Percentiles rank a stretch among this genome's conserved stretches.
Conservation (phyloP, 2,888 invertebrate species). For the Epiperipatus broadwayi region DNA sequence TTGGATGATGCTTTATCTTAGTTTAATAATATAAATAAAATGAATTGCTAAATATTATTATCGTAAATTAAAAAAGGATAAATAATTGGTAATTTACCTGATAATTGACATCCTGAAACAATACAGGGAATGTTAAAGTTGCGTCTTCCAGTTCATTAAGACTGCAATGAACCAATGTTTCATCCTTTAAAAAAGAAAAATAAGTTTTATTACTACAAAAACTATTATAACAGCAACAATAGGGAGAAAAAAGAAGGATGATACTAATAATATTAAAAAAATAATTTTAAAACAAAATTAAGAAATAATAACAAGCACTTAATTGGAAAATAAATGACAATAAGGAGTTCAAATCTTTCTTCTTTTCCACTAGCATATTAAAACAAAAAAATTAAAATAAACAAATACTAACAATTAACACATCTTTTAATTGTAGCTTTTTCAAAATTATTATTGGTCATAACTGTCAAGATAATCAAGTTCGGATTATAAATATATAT, state of each 20-base stretch:
- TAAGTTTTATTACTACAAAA: not conserved
- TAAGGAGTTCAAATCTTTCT: too few relatives aligned
- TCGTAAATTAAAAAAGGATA: not conserved
- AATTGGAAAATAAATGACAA: too few relatives aligned
- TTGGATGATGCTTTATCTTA: too few relatives aligned
- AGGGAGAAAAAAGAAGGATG: not conserved
- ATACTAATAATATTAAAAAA: not conserved
- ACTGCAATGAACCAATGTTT: conserved; percentile 86
- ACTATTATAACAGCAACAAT: not conserved
- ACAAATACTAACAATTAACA: too few relatives aligned
- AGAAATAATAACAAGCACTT: not conserved
- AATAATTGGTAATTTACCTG: conserved; percentile 26
- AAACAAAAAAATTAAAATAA: too few relatives aligned
- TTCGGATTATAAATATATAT: too few relatives aligned
- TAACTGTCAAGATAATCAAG: too few relatives aligned
- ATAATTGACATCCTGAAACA: conserved; percentile 74
- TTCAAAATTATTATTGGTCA: too few relatives aligned
- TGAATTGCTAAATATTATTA: too few relatives aligned
- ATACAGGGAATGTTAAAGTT: conserved; percentile 76
- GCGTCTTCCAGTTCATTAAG: conserved; percentile 76
- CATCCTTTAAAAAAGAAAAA: conserved; percentile 42
- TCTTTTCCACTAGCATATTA: too few relatives aligned
- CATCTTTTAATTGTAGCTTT: too few relatives aligned
- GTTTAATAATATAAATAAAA: too few relatives aligned
- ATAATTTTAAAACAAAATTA: conserved; percentile 7